Base-by-base conservation (phyloP, 1,140 invertebrate genomes). In the Drosophila jambulina region DNA sequence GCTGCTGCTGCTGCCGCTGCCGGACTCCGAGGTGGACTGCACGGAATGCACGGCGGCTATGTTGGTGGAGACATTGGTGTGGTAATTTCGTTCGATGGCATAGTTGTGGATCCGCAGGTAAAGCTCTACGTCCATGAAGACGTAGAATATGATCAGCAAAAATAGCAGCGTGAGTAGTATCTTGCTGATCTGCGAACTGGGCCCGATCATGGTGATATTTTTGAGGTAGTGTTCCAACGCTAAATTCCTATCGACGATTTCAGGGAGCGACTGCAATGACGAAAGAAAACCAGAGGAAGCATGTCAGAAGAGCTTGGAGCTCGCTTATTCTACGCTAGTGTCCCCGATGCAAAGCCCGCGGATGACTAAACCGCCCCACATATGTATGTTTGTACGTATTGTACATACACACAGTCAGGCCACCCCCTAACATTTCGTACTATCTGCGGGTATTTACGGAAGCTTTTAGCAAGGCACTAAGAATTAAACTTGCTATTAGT, bases 101-200 rank as follows among this genome's bases (percentile, higher is more conserved):
- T 95, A 95, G 77, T 95, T 93, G 75, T 95, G 94, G 77, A 95
- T 94, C 43, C 95, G 93, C 60, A 94, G 80, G 79, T 95, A 95
- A 34, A 95, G 84, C 59, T 94, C 91, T 53, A 94, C 90, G 80
- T 95, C 95, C 95, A 95, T 95, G 58, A 93, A 94, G 49, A 94
- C 63, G 71, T 95, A 95, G 76, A 94, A 95, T 38, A 94, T 57
- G 51, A 95, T 81, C 38, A 95, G 75, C 38, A 94, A 19, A 48
- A 94, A 91, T 40, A 95, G 86, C 38, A 94, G 74, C 17, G 86
- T 82, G 43, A 94, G 86, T 75, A 95, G 84, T 48, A 94, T 82
- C 83, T 95, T 95, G 91, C 94, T 95, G 49, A 94, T 93, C 87
- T 94, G 93, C 34, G 94, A 94, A 59, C 94, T 94, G 48, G 94